Percentiles rank a stretch among this genome's conserved stretches.
Evolutionary conservation across 2,113 vertebrate genomes (phyloP).

Genomic region (Cyanocitta stelleri): DNA sequence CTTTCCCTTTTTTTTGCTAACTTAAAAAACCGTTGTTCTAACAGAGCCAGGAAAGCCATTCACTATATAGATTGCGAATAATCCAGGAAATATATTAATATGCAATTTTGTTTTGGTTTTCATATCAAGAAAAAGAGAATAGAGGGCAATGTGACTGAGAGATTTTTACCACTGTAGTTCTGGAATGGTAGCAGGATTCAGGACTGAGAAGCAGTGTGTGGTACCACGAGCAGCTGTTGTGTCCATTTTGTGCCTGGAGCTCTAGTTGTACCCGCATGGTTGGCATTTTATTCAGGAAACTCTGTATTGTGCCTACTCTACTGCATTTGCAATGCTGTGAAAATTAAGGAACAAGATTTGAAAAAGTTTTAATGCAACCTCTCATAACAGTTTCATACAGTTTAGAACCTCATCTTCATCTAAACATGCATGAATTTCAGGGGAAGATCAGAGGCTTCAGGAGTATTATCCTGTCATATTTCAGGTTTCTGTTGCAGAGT

Average conservation of each 20-base stretch:
- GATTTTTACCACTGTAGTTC: not conserved
- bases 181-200: not conserved
- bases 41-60: not conserved
- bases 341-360: not conserved
- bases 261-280: not conserved
- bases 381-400: not conserved
- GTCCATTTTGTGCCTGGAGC: not conserved
- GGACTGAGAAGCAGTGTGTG: not conserved
- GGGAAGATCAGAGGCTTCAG: not conserved
- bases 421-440: not conserved
- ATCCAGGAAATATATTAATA: not conserved
- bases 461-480: rapidly evolving
- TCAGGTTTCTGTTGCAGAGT: not conserved
- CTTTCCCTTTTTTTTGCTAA: not conserved
- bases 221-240: not conserved
- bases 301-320: not conserved
- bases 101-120: not conserved
- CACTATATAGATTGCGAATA: not conserved
- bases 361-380: not conserved
- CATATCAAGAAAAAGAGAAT: not conserved
- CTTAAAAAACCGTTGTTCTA: not conserved
- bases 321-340: not conserved
- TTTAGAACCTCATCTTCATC: not conserved
- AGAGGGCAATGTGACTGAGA: not conserved
- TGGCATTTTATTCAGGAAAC: not conserved